These are phyloP conservation scores for Hesperia comma DNA, from an alignment of 2,888 invertebrate species.

Conservation along the genomic window DNA sequence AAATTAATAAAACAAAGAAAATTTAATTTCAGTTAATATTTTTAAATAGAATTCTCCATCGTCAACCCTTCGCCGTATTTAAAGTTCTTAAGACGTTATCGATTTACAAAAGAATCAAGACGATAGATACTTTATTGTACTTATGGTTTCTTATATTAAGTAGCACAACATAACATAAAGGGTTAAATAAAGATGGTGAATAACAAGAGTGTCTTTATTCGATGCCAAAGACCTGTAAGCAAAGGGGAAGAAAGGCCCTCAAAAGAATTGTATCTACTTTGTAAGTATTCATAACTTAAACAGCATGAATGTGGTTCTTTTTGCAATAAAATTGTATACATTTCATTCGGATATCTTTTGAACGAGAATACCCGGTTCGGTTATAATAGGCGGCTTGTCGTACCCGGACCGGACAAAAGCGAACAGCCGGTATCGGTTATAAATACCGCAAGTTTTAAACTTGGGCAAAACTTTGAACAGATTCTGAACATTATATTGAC, in stretches of 20 bases:
- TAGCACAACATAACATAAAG: too few relatives aligned
- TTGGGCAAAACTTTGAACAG: constrained; percentile 18
- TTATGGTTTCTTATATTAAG: too few relatives aligned
- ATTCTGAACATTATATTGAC: constrained; percentile 30
- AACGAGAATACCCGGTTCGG: constrained; percentile 13
- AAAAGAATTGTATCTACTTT: constrained; percentile 4
- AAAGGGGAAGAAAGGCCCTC: background rate
- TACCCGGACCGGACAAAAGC: constrained; percentile 22
- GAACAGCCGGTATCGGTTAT: constrained; percentile 26
- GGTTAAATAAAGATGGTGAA: background rate
- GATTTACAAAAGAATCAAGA: too few relatives aligned
- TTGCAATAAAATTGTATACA: constrained; percentile 7
- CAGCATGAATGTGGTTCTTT: constrained; percentile 4
- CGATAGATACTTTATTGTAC: too few relatives aligned
- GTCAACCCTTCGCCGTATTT: too few relatives aligned
- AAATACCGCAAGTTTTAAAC: constrained; percentile 32
- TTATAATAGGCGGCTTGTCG: constrained; percentile 21
- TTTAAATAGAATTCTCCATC: too few relatives aligned
- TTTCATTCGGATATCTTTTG: constrained; percentile 8
- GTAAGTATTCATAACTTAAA: constrained; percentile 8
- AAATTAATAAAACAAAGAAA: too few relatives aligned
- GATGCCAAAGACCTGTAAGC: background rate
- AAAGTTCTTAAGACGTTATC: too few relatives aligned
- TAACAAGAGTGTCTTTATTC: background rate
- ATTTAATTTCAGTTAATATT: too few relatives aligned